phyloP scores from a whole-genome alignment of 2,797 vertebrate species.

The Calcarius lapponicus region DNA sequence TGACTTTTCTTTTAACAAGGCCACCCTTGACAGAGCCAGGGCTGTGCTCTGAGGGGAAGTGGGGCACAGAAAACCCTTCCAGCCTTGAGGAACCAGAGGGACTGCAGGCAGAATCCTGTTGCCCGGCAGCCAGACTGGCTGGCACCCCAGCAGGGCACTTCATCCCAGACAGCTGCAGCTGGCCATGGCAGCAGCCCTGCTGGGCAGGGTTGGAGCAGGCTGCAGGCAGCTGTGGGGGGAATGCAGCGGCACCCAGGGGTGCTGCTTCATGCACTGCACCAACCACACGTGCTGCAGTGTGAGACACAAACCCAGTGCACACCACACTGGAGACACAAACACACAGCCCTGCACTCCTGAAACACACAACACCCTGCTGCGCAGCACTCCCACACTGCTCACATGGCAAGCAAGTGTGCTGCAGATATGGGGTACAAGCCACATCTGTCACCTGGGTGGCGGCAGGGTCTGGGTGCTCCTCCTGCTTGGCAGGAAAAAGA shows the following conservation, averaged over 20 bases:
- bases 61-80: neutral
- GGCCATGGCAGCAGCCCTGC: slow-evolving; percentile 77
- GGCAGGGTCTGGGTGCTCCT: neutral
- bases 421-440: neutral
- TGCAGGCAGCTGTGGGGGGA: neutral
- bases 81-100: slow-evolving; percentile 63
- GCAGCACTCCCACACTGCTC: neutral
- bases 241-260: neutral
- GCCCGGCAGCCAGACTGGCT: slow-evolving; percentile 89
- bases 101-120: slow-evolving; percentile 81
- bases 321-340: neutral
- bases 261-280: neutral
- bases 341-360: neutral
- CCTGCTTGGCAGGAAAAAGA: neutral
- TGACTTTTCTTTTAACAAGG: no score
- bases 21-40: neutral
- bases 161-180: slow-evolving; percentile 89
- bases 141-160: slow-evolving; percentile 86
- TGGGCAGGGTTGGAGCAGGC: slow-evolving; percentile 68
- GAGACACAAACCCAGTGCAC: neutral
- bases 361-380: neutral
- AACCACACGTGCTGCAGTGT: fast-evolving
- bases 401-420: neutral
- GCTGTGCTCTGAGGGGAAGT: neutral
- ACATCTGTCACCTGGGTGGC: fast-evolving